Evolutionary conservation across 2,888 invertebrate genomes (phyloP), one percentile per base, ranked within the genome.

Genomic region (Scrobipalpa costella): DNA sequence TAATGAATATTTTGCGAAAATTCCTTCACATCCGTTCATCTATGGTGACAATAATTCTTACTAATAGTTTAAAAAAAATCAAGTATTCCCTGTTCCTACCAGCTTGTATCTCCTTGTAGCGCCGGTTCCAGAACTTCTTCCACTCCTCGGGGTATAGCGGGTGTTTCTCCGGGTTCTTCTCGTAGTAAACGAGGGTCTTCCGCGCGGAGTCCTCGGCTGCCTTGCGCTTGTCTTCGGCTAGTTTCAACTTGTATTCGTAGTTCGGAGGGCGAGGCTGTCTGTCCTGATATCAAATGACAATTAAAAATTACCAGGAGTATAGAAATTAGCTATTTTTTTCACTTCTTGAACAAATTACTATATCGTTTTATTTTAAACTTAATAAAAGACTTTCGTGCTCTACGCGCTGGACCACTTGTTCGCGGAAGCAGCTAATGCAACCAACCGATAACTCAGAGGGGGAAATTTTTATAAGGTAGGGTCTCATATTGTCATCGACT

Each of bases 101-200:
- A n/a, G 92, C 85, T 79, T 96, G 95, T 61, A 96, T 86, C 82
- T 96, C 96, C 79, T 95, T 96, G 79, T 96, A 96, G 0, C 96
- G 93, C 9, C 93, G 92, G 80, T 96, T 96, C 97, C 97, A 97
- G 81, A 97, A 97, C 78, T 94, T 95, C 78, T 97, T 97, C 97
- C 97, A 97, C 79, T 97, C 97, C 57, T 96, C 96, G 0, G 96
- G 95, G 80, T 97, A 97, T 2, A 95, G 92, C 0, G 97, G 97
- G 85, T 97, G 97, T 71, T 96, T 97, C 78, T 97, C 97, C 0
- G 97, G 97, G 77, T 96, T 95, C 76, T 95, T 95, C 77, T 96
- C 95, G 77, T 96, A 95, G 67, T 95, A 95, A 63, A 94, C 94
- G 7, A 95, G 88, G 0, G 93, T 91, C 67, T 94, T 94, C 62